phyloP scores from a whole-genome alignment of 1,140 invertebrate genomes.

The Globodera rostochiensis region DNA sequence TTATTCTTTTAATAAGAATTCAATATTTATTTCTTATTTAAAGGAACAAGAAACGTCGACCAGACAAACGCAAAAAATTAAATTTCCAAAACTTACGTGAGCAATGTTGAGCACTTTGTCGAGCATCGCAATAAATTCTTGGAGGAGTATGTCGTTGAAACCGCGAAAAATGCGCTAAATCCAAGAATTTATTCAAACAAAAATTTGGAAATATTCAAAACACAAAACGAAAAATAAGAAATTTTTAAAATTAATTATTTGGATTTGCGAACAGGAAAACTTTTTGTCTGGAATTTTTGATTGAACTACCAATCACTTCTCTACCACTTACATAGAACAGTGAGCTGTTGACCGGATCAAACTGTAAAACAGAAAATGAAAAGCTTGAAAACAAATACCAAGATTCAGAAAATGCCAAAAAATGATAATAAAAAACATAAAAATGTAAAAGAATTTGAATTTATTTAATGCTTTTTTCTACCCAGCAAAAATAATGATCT shows the following conservation, averaged over 20 bases:
- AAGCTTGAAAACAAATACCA: constrained; percentile 71
- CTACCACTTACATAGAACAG: neutral
- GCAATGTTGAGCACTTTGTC: constrained; percentile 73
- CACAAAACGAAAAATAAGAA: too few species aligned
- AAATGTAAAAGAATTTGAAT: too few species aligned
- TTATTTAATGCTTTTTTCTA: too few species aligned
- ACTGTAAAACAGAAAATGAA: neutral
- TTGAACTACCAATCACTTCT: neutral
- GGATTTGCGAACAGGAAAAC: constrained; percentile 51
- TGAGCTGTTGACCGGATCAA: constrained; percentile 15
- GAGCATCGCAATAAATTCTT: constrained; percentile 74
- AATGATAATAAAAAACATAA: too few species aligned
- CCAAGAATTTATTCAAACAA: too few species aligned
- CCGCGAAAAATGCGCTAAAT: constrained; percentile 77
- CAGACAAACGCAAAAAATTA: too few species aligned
- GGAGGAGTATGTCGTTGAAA: constrained; percentile 74
- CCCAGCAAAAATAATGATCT: too few species aligned
- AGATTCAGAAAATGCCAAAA: constrained; percentile 68
- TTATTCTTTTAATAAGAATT: too few species aligned
- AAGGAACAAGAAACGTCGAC: too few species aligned
- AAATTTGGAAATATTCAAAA: too few species aligned
- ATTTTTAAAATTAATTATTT: too few species aligned
- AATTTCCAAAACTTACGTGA: constrained; percentile 56
- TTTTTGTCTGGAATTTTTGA: constrained; percentile 37
- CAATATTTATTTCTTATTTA: too few species aligned